These are phyloP conservation scores for Toxotes chatareus DNA, from an alignment of 2,113 vertebrate species.

Conservation along the genomic window DNA sequence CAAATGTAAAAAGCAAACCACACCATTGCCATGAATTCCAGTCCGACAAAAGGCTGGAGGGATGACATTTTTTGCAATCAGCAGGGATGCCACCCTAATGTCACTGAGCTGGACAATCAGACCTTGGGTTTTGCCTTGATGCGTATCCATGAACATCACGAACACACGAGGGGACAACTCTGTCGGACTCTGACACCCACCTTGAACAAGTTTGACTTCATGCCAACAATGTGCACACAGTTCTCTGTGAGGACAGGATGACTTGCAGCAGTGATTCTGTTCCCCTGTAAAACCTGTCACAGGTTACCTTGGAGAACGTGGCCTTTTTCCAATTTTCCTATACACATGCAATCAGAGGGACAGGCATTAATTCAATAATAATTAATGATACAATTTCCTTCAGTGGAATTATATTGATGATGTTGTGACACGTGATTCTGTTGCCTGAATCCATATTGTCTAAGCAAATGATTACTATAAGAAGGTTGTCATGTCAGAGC, in stretches of 20 bases:
- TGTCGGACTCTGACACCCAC: constrained; percentile 45
- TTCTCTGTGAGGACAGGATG: constrained; percentile 55
- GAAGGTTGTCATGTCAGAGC: background rate
- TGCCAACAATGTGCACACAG: constrained; percentile 57
- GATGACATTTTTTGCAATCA: constrained; percentile 24
- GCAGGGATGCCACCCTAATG: constrained; percentile 3
- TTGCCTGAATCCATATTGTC: background rate
- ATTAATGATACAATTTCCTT: background rate
- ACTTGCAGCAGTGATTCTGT: constrained; percentile 48
- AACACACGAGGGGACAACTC: constrained; percentile 37
- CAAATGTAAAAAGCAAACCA: background rate
- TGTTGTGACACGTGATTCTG: background rate
- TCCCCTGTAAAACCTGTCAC: constrained; percentile 33
- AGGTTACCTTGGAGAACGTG: constrained; percentile 40
- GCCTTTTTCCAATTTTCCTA: background rate
- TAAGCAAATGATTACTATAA: background rate
- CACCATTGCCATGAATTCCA: background rate
- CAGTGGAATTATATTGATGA: background rate
- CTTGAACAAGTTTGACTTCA: constrained; percentile 56
- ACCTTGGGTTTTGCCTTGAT: constrained; percentile 33
- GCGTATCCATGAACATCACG: constrained; percentile 47
- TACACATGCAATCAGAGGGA: background rate
- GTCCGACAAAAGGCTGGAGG: background rate
- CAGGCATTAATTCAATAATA: background rate
- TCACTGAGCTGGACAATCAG: constrained; percentile 30